A percentile compares a stretch with the other conserved stretches of the same genome.
Evolutionary conservation across 2,797 vertebrate genomes (phyloP).

Genomic region (Antrozous pallidus): DNA sequence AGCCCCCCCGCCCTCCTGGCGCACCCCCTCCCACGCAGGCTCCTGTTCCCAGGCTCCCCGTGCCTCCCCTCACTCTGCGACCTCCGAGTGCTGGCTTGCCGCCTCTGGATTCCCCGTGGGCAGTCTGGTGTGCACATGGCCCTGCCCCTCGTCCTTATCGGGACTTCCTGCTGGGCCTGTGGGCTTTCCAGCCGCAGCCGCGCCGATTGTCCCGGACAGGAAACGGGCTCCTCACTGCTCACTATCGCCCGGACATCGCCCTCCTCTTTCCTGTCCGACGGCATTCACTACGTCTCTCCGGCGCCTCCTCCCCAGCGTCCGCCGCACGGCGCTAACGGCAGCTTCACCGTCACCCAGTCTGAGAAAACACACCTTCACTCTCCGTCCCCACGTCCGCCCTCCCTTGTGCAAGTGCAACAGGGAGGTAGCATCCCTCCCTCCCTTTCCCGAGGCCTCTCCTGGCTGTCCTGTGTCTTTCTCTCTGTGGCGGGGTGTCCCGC

Average conservation of each 20-base stretch:
- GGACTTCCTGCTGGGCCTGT: not conserved
- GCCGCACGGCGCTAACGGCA: not conserved
- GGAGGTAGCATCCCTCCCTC: rapidly evolving
- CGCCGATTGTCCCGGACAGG: not conserved
- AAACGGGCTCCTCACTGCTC: not conserved
- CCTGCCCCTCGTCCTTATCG: not conserved
- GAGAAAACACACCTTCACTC: conserved; percentile 2
- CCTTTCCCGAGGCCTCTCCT: not conserved
- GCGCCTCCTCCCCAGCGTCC: not conserved
- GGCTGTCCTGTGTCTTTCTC: not conserved
- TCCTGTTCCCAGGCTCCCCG: no score
- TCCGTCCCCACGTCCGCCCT: not conserved
- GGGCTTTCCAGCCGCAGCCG: not conserved
- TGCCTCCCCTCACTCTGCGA: rapidly evolving
- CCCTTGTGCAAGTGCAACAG: no score
- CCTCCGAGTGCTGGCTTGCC: not conserved
- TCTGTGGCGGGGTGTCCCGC: no score
- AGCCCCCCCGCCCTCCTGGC: not conserved
- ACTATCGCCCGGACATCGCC: not conserved
- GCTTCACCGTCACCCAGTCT: conserved; percentile 29
- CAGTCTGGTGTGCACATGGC: rapidly evolving
- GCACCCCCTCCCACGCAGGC: not conserved
- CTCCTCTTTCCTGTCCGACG: conserved; percentile 10
- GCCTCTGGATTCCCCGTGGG: rapidly evolving
- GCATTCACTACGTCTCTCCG: not conserved